Evolutionary conservation across 2,113 vertebrate genomes (phyloP), one percentile per base, ranked within the genome.

Genomic region (Etia nguti): DNA sequence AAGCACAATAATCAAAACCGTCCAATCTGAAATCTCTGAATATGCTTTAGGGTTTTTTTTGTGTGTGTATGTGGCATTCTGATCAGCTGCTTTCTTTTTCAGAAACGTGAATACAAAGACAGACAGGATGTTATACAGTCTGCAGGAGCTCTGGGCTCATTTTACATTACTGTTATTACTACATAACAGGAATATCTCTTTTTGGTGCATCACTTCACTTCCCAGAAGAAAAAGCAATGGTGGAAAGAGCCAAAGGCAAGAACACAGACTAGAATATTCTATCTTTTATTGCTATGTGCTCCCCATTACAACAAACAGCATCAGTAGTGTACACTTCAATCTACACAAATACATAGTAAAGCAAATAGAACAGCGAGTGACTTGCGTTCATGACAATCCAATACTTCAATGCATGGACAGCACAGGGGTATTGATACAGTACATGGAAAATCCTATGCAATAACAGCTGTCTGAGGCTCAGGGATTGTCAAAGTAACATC

Each of bases 241-340:
- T 4, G n/a, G 1, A 75, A 6, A 54, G 82, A 22, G 12, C 3
- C 8, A 2, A 82, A 81, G 70, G 12, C 16, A 91, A 48, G 68
- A 57, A 48, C 73, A 15, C 16, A 24, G 46, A 68, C 22, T n/a
- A 41, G 26, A 90, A 93, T 90, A 52, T 87, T 90, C 89, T 89
- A 85, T 90, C 82, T 83, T 97, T 98, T 98, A 98, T 98, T 98
- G 94, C 96, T 97, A 97, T 94, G 92, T 97, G 97, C 97, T 97
- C 97, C 97, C 97, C 96, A 96, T 92, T 96, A 97, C 97, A 98
- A 97, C 96, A 96, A 97, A 97, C 96, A 96, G 97, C 94, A 96
- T 98, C 97, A 98, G 98, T 97, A 98, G 97, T 97, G 97, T 96
- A 97, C 97, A 97, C 97, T 95, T 95, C 90, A 93, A 95, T 95